These are phyloP conservation scores for Telmatherina bonti DNA, from an alignment of 2,797 vertebrate genomes.

Conservation along the genomic window DNA sequence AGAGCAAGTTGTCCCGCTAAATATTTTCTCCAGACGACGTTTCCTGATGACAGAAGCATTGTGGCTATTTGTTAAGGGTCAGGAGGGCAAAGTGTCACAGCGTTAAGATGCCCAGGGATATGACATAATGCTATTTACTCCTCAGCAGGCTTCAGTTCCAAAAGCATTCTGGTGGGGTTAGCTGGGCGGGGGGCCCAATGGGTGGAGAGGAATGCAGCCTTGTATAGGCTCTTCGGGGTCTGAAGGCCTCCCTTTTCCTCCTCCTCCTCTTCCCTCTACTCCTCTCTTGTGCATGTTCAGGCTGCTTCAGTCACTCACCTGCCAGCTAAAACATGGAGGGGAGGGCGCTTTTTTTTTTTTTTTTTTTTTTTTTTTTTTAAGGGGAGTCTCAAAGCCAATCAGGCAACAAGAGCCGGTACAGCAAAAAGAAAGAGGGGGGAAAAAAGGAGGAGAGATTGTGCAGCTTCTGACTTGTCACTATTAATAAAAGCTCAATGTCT, in stretches of 20 bases:
- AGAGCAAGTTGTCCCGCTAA: too few species aligned
- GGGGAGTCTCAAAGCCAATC: conserved; percentile 68
- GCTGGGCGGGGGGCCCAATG: conserved; percentile 35
- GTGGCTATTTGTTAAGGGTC: conserved; percentile 44
- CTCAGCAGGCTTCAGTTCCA: conserved; percentile 42
- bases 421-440: conserved; percentile 2
- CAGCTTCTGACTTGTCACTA: conserved; percentile 69
- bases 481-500: conserved; percentile 79
- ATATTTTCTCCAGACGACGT: not conserved
- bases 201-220: conserved; percentile 88
- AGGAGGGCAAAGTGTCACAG: conserved; percentile 41
- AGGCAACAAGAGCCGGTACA: conserved; percentile 30
- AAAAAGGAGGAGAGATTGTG: conserved; percentile 39
- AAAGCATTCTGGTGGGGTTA: conserved; percentile 52
- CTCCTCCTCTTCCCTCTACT: conserved; percentile 19
- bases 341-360: too few species aligned
- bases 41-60: conserved; percentile 13
- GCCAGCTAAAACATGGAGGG: conserved; percentile 69
- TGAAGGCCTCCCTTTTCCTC: conserved; percentile 68
- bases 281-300: conserved; percentile 50
- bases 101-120: conserved; percentile 52
- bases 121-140: conserved; percentile 63
- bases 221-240: conserved; percentile 86
- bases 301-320: conserved; percentile 75
- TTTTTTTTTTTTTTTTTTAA: too few species aligned